Percentiles rank a stretch among this genome's conserved stretches.
Evolutionary conservation across 2,888 invertebrate genomes (phyloP).

Genomic region (Neoitamus cyanurus): DNA sequence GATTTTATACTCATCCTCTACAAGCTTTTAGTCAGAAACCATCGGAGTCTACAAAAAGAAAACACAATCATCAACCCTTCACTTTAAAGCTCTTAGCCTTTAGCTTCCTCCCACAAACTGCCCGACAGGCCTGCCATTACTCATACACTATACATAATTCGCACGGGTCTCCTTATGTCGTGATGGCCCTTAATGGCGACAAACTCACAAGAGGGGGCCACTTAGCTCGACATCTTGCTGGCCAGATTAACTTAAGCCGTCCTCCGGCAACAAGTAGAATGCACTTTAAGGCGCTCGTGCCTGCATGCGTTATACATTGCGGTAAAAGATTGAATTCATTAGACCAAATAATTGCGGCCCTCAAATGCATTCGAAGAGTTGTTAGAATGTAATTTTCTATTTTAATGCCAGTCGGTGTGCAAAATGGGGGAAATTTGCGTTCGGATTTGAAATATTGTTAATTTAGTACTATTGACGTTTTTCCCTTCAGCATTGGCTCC

Average conservation of each 20-base stretch:
- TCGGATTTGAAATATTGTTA: neutral
- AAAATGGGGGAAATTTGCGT: too few species aligned
- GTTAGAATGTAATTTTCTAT: neutral
- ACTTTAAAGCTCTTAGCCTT: neutral
- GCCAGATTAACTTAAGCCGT: neutral
- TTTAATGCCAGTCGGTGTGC: neutral
- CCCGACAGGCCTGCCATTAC: neutral
- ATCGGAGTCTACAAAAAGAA: too few species aligned
- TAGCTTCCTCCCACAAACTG: neutral
- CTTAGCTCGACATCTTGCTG: neutral
- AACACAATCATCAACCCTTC: neutral
- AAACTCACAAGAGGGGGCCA: neutral
- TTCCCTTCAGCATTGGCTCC: neutral
- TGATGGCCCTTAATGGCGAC: neutral
- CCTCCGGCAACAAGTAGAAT: neutral
- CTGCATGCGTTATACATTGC: neutral
- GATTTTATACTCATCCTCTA: neutral
- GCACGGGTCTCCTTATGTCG: neutral
- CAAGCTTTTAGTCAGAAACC: too few species aligned
- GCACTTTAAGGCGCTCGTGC: neutral
- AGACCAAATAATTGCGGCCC: neutral
- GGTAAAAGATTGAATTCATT: neutral
- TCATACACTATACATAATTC: neutral
- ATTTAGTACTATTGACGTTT: neutral
- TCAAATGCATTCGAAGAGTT: neutral